These are phyloP conservation scores for Cyphomyrus discorhynchus DNA, from an alignment of 2,113 vertebrate species.

Conservation along the genomic window DNA sequence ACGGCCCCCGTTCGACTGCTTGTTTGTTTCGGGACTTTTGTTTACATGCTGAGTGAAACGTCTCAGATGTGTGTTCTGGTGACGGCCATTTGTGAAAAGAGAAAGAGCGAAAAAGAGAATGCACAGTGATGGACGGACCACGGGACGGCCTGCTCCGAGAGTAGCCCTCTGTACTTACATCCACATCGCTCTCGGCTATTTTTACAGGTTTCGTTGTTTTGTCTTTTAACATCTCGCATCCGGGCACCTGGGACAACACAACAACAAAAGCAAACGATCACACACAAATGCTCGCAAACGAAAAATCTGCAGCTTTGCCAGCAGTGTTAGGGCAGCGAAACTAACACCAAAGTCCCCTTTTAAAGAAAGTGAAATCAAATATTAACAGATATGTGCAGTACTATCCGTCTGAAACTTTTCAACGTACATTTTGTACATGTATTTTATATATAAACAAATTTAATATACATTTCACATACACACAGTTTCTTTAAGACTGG, in stretches of 20 bases:
- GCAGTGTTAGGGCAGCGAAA: not conserved
- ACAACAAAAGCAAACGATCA: conserved; percentile 25
- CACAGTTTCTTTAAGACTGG: not conserved
- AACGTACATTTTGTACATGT: not conserved
- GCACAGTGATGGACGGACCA: not conserved
- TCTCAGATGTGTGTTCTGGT: not conserved
- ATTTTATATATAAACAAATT: not conserved
- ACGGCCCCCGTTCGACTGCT: conserved; percentile 42
- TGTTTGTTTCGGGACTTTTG: conserved; percentile 17
- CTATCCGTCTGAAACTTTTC: not conserved
- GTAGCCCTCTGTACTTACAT: conserved; percentile 67
- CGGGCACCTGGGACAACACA: conserved; percentile 66
- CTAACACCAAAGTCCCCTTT: not conserved
- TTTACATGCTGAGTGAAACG: conserved; percentile 6
- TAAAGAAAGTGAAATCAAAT: not conserved
- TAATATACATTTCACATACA: not conserved
- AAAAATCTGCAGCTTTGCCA: not conserved
- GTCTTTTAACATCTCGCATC: conserved; percentile 71
- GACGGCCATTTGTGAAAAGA: not conserved
- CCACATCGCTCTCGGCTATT: conserved; percentile 87
- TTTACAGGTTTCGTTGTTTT: conserved; percentile 74
- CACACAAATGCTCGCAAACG: not conserved
- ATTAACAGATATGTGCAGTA: not conserved
- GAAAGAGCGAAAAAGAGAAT: not conserved
- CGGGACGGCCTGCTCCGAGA: not conserved